Evolutionary conservation across 2,113 vertebrate species (phyloP).

Genomic region (Zosterops japonicus): DNA sequence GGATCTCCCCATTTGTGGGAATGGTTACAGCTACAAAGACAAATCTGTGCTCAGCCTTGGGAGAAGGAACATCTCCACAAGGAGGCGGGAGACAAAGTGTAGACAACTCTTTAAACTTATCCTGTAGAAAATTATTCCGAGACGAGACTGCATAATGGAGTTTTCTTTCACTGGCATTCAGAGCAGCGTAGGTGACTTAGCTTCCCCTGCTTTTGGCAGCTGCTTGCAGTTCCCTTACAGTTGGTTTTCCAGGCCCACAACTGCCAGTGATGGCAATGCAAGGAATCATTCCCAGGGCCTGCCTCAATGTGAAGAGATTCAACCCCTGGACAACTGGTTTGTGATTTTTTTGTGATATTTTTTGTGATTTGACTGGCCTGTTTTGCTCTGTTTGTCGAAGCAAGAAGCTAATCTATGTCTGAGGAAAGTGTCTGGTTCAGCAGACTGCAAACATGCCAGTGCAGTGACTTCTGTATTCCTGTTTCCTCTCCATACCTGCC

Average conservation of each 20-base stretch:
- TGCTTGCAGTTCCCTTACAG: background rate
- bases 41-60: background rate
- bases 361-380: background rate
- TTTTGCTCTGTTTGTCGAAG: background rate
- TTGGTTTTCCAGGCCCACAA: background rate
- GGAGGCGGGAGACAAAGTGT: fast-evolving
- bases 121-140: background rate
- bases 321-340: background rate
- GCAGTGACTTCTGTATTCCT: background rate
- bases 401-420: background rate
- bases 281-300: background rate
- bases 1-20: background rate
- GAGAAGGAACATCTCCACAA: background rate
- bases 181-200: background rate
- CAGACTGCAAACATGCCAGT: background rate
- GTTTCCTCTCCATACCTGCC: background rate
- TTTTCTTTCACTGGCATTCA: background rate
- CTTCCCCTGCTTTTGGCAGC: background rate
- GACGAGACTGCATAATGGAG: background rate
- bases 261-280: background rate
- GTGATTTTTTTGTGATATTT: background rate
- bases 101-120: background rate
- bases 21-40: background rate
- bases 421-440: background rate
- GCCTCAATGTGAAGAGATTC: background rate